Evolutionary conservation across 2,113 vertebrate genomes (phyloP).

Genomic region (Phyllostomus discolor): DNA sequence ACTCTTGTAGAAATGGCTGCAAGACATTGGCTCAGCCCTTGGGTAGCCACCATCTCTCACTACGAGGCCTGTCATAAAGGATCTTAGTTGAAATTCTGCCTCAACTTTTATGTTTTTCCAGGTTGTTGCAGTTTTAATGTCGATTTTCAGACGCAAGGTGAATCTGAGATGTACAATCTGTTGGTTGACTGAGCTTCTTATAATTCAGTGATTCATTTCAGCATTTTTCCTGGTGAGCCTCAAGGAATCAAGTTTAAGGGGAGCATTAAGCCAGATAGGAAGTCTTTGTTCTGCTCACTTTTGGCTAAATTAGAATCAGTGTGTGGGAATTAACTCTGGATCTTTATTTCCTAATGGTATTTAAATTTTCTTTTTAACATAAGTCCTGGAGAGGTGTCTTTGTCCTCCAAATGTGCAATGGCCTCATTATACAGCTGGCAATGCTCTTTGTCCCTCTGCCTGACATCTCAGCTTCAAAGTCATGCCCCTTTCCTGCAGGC

Average conservation of each 20-base stretch:
- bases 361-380: not conserved
- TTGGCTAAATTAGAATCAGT: not conserved
- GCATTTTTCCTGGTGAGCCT: not conserved
- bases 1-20: not conserved
- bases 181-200: not conserved
- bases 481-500: rapidly evolving
- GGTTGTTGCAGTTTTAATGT: not conserved
- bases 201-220: not conserved
- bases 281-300: not conserved
- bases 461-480: not conserved
- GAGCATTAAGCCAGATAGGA: not conserved
- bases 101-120: not conserved
- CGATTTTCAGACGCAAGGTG: not conserved
- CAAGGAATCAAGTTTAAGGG: not conserved
- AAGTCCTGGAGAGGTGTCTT: not conserved
- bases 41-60: not conserved
- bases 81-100: not conserved
- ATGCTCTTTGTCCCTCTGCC: not conserved
- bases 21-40: not conserved
- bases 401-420: not conserved
- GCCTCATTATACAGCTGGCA: not conserved
- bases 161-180: not conserved
- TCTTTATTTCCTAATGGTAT: not conserved
- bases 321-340: not conserved
- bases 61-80: not conserved